phyloP scores from a whole-genome alignment of 1,140 invertebrate genomes.

The Batillaria attramentaria region DNA sequence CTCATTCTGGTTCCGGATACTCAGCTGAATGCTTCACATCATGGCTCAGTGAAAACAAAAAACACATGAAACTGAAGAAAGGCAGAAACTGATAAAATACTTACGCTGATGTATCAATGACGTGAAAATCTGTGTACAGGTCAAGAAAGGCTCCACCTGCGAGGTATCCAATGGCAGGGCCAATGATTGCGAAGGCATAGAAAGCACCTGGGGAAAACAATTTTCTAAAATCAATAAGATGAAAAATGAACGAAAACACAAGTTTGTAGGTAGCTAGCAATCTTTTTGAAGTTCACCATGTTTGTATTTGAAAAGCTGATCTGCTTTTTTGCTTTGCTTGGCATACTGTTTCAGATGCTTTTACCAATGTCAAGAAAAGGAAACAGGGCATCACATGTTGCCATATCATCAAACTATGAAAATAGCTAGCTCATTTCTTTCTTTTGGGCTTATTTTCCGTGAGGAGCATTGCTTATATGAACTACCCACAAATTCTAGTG shows the following conservation, averaged over 20 bases:
- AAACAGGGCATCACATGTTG: too few relatives aligned
- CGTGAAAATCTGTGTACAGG: conserved; percentile 84
- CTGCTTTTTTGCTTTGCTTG: background rate
- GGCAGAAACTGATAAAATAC: background rate
- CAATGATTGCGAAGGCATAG: conserved; percentile 90
- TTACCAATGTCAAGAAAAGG: too few relatives aligned
- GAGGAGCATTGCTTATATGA: too few relatives aligned
- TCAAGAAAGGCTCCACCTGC: conserved; percentile 88
- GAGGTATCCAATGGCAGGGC: conserved; percentile 91
- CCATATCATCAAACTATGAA: too few relatives aligned
- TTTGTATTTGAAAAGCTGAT: background rate
- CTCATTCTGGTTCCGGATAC: too few relatives aligned
- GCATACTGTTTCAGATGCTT: too few relatives aligned
- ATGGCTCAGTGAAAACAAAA: too few relatives aligned
- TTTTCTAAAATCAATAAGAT: background rate
- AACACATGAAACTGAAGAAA: too few relatives aligned
- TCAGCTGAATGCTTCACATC: too few relatives aligned
- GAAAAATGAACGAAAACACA: background rate
- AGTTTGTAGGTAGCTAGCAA: background rate
- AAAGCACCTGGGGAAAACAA: conserved; percentile 54
- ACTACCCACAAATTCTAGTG: too few relatives aligned
- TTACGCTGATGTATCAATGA: conserved; percentile 39
- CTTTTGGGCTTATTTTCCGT: too few relatives aligned
- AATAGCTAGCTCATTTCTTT: too few relatives aligned
- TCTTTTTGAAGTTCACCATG: background rate